Evolutionary conservation across 2,888 invertebrate genomes (phyloP).

Genomic region (Deroplatys truncata): DNA sequence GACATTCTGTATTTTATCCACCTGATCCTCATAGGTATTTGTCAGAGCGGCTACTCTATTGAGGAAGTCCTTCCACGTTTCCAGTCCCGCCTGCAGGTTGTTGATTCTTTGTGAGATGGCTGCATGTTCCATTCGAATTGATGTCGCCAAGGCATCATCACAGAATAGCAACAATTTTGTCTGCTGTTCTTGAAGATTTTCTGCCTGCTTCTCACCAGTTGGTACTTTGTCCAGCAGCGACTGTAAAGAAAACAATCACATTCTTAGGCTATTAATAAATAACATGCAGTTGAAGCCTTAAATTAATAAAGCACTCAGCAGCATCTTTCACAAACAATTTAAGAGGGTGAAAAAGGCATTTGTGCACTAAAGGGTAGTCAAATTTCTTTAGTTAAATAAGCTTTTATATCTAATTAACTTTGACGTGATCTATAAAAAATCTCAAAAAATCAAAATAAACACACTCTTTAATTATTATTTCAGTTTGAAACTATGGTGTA

Average conservation of each 20-base stretch:
- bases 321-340: not conserved
- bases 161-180: constrained; percentile 63
- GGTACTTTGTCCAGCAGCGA: constrained; percentile 63
- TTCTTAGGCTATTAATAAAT: not conserved
- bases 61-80: constrained; percentile 70
- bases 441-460: no score
- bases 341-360: no score
- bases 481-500: no score
- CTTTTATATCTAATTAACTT: no score
- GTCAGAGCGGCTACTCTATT: constrained; percentile 61
- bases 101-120: constrained; percentile 72
- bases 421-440: no score
- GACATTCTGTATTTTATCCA: constrained; percentile 55
- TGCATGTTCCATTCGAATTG: constrained; percentile 76
- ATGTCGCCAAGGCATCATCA: constrained; percentile 71
- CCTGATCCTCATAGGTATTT: constrained; percentile 59
- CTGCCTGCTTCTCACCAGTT: constrained; percentile 61
- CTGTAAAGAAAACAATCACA: constrained; percentile 1
- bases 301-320: no score
- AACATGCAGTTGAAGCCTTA: not conserved
- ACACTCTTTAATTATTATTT: no score
- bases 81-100: constrained; percentile 72
- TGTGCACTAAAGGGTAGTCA: no score
- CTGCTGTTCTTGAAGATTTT: constrained; percentile 61
- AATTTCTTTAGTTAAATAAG: no score